Percentiles rank a stretch among this genome's conserved stretches.
These are phyloP conservation scores for Neomorphus geoffroyi DNA, from an alignment of 2,797 vertebrate genomes.

Conservation along the genomic window DNA sequence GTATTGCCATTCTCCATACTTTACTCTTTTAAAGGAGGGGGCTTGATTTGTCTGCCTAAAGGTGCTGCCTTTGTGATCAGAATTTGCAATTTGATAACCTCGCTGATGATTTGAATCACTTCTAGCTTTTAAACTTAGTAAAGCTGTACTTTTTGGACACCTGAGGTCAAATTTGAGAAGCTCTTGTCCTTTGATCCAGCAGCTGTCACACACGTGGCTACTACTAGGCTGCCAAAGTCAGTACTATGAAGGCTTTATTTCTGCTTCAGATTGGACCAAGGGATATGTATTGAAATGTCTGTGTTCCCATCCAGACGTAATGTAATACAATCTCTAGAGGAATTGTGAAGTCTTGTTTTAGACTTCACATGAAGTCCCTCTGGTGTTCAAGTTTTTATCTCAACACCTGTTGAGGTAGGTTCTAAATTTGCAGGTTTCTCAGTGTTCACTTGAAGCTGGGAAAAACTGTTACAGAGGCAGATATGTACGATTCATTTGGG, in stretches of 20 bases:
- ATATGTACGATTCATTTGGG: neutral
- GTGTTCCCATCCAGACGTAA: neutral
- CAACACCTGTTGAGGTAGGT: neutral
- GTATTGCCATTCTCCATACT: neutral
- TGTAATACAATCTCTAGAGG: neutral
- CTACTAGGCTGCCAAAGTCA: neutral
- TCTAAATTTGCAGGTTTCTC: neutral
- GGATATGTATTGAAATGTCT: neutral
- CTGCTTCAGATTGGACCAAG: neutral
- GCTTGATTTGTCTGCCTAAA: neutral
- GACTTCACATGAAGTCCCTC: neutral
- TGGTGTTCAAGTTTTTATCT: neutral
- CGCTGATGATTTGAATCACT: neutral
- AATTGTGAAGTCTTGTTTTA: neutral
- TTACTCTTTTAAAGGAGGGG: neutral
- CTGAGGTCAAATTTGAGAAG: neutral
- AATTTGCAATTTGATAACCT: rapidly evolving
- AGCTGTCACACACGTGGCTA: neutral
- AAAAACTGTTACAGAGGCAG: neutral
- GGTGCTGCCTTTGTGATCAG: neutral
- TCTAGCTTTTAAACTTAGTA: neutral
- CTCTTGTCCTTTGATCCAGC: neutral
- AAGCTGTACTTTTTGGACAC: neutral
- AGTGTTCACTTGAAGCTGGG: neutral
- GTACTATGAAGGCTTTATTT: neutral